Percentiles rank a stretch among this genome's conserved stretches.
Evolutionary conservation across 1,140 invertebrate species (phyloP).

Genomic region (Neotoxoptera formosana): DNA sequence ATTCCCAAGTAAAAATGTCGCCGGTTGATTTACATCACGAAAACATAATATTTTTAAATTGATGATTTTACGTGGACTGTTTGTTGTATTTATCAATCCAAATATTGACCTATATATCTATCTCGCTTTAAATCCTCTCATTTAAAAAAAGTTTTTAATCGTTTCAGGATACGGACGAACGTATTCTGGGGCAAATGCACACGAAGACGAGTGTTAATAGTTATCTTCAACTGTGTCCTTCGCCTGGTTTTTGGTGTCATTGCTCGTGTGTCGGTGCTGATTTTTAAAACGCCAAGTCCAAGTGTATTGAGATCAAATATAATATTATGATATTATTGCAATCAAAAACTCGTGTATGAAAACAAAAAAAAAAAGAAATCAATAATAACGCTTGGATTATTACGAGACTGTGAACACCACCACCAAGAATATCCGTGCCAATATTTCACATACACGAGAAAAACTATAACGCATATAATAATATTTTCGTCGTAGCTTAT

Average conservation of each 20-base stretch:
- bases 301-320: not conserved
- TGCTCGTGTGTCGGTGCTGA: not conserved
- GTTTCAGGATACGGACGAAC: too few species aligned
- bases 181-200: too few species aligned
- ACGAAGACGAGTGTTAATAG: too few species aligned
- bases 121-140: too few species aligned
- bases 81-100: too few species aligned
- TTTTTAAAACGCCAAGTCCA: not conserved
- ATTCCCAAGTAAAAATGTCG: too few species aligned
- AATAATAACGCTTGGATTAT: not conserved
- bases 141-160: too few species aligned
- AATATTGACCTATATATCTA: too few species aligned
- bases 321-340: not conserved
- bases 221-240: too few species aligned
- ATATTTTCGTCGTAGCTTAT: not conserved
- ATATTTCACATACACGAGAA: not conserved
- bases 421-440: not conserved
- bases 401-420: not conserved
- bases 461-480: not conserved
- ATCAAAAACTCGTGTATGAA: not conserved
- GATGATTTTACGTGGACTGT: too few species aligned
- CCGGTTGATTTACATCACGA: not conserved
- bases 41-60: too few species aligned
- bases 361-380: not conserved
- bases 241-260: not conserved